phyloP scores from a whole-genome alignment of 2,113 vertebrate species.

The Gasterosteus aculeatus region DNA sequence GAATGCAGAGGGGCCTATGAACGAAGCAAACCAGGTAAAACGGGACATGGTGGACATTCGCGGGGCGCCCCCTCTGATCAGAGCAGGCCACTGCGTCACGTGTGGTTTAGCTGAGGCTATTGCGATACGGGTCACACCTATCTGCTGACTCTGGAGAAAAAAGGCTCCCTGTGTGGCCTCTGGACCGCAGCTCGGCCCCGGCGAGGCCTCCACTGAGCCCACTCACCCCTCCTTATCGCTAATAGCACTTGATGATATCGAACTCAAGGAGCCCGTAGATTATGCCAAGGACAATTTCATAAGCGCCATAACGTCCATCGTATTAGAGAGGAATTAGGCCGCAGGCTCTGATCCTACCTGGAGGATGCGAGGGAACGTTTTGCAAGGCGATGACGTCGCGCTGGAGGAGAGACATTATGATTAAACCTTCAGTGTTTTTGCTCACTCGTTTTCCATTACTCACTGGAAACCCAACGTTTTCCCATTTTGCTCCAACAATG shows the following conservation, averaged over 20 bases:
- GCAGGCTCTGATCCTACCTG: conserved; percentile 32
- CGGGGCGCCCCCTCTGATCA: not conserved
- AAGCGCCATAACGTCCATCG: conserved; percentile 36
- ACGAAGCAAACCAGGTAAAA: not conserved
- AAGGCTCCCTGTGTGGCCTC: conserved; percentile 46
- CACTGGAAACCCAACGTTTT: conserved; percentile 63
- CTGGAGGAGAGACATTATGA: conserved; percentile 42
- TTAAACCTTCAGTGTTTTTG: conserved; percentile 34
- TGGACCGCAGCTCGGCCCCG: conserved; percentile 62
- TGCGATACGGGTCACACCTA: conserved; percentile 71
- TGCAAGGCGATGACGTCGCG: conserved; percentile 31
- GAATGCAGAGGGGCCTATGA: not conserved
- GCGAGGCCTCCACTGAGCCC: conserved; percentile 59
- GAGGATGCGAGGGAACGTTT: conserved; percentile 42
- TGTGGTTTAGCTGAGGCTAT: conserved; percentile 77
- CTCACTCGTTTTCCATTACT: conserved; percentile 65
- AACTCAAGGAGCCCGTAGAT: conserved; percentile 48
- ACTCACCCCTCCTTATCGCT: conserved; percentile 63
- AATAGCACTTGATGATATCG: conserved; percentile 64
- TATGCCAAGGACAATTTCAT: conserved; percentile 67
- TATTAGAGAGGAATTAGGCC: conserved; percentile 52
- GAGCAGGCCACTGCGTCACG: conserved; percentile 23
- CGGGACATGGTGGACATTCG: not conserved
- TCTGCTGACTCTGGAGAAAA: conserved; percentile 76
- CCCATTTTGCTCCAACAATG: conserved; percentile 46